Evolutionary conservation across 92 coral and sea anemone genomes (phyloP).

Genomic region (Palythoa grandiflora): DNA sequence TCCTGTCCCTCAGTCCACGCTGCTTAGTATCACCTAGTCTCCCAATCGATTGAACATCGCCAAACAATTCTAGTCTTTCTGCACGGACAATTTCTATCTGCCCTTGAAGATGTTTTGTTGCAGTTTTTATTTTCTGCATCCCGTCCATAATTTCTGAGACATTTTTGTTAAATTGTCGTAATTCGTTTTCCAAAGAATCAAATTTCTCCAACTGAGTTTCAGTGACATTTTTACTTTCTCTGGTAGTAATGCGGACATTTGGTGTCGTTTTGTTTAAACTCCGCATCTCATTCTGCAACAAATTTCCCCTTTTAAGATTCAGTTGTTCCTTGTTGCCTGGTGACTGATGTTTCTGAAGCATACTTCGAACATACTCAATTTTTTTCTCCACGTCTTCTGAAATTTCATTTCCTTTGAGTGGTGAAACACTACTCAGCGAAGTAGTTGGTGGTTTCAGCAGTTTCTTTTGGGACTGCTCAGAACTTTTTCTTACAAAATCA

Average conservation of each 20-base stretch:
- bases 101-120: not conserved
- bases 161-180: slow-evolving; percentile 14
- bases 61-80: slow-evolving; percentile 11
- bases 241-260: not conserved
- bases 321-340: slow-evolving; percentile 9
- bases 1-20: not conserved
- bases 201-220: not conserved
- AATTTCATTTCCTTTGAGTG: slow-evolving; percentile 32
- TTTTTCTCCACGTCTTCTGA: slow-evolving; percentile 37
- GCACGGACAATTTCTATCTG: slow-evolving; percentile 11
- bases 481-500: not conserved
- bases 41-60: not conserved
- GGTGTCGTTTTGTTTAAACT: not conserved
- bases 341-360: slow-evolving; percentile 28
- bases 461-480: slow-evolving; percentile 26
- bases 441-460: slow-evolving; percentile 28
- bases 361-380: slow-evolving; percentile 13
- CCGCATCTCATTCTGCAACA: not conserved
- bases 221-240: not conserved
- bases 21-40: not conserved
- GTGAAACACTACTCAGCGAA: slow-evolving; percentile 23
- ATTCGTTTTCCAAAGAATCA: slow-evolving; percentile 20
- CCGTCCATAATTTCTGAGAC: slow-evolving; percentile 17
- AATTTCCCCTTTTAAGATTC: not conserved
- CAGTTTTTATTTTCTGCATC: not conserved